Evolutionary conservation across 1,140 invertebrate species (phyloP).

Genomic region (Neocloeon triangulifer): DNA sequence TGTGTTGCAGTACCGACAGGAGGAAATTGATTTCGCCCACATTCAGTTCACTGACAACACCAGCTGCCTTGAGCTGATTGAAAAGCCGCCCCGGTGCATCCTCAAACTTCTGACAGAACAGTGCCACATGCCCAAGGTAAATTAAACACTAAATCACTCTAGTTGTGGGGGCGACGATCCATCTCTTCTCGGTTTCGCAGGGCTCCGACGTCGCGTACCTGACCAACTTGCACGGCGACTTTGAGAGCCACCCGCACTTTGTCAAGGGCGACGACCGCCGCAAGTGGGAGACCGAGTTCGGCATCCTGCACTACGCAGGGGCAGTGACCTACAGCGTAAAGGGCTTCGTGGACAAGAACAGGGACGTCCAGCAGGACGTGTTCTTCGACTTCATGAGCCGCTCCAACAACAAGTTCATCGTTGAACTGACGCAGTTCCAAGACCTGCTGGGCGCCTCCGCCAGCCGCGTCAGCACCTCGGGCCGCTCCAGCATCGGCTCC

Average conservation of each 20-base stretch:
- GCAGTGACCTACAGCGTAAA: constrained; percentile 74
- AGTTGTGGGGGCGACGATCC: too few relatives aligned
- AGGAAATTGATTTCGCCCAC: constrained; percentile 70
- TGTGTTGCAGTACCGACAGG: constrained; percentile 51
- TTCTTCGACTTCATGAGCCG: constrained; percentile 80
- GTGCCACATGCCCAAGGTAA: constrained; percentile 71
- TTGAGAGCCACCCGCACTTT: constrained; percentile 64
- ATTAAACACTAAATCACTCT: too few relatives aligned
- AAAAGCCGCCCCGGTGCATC: constrained; percentile 74
- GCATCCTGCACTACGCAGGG: constrained; percentile 86
- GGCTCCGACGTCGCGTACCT: constrained; percentile 77
- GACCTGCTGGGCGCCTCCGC: constrained; percentile 26
- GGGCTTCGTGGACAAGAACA: constrained; percentile 95
- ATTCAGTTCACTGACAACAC: constrained; percentile 83
- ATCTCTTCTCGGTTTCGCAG: too few relatives aligned
- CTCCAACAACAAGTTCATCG: constrained; percentile 67
- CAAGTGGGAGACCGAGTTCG: constrained; percentile 79
- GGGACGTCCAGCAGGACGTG: constrained; percentile 83
- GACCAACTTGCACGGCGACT: constrained; percentile 73
- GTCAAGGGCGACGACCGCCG: constrained; percentile 69
- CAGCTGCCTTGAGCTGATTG: constrained; percentile 65
- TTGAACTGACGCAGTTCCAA: constrained; percentile 57
- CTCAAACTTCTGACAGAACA: constrained; percentile 74
- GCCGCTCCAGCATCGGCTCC: constrained; percentile 19
- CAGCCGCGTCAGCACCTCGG: constrained; percentile 20